Evolutionary conservation across 2,888 invertebrate species (phyloP), one percentile per base, ranked within the genome.

Genomic region (Pseudanteris insignis): DNA sequence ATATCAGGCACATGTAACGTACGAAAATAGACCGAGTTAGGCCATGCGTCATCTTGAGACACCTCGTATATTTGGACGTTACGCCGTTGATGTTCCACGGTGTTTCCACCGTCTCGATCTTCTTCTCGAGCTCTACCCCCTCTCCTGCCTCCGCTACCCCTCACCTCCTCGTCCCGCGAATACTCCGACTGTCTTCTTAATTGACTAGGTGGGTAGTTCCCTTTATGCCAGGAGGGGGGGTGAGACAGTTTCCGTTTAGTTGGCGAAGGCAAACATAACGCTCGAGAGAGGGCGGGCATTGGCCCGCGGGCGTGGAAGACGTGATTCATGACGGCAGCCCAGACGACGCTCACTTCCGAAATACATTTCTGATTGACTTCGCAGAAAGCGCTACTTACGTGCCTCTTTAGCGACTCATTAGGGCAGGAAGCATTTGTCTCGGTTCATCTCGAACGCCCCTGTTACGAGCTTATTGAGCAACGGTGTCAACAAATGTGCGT

Each of bases 161-260:
- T n/a, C n/a, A n/a, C n/a, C n/a, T n/a, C n/a, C n/a, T n/a, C n/a
- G n/a, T n/a, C 46, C 54, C 68, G 65, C 76, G 77, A 78, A 78
- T 78, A 78, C 75, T 72, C 69, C 70, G 69, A 71, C 76, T 77
- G 78, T 78, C 76, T 74, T 73, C 75, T 75, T 77, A 78, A 78
- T 78, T 78, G 77, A 77, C 77, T 76, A 70, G 73, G 70, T 73
- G 73, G 74, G 65, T 73, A 70, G 67, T 70, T 65, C 66, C 59
- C 65, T 60, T 12, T n/a, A n/a, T n/a, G n/a, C n/a, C n/a, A n/a
- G n/a, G n/a, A n/a, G n/a, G n/a, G n/a, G n/a, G 43, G 25, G 43
- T 15, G 11, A 5, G 32, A 4, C n/a, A n/a, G n/a, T n/a, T 10
- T 14, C 30, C 14, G 32, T 30, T 13, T 24, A 9, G 2, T 10